phyloP scores from a whole-genome alignment of 2,113 vertebrate genomes.

The Microcebus griseorufus region DNA sequence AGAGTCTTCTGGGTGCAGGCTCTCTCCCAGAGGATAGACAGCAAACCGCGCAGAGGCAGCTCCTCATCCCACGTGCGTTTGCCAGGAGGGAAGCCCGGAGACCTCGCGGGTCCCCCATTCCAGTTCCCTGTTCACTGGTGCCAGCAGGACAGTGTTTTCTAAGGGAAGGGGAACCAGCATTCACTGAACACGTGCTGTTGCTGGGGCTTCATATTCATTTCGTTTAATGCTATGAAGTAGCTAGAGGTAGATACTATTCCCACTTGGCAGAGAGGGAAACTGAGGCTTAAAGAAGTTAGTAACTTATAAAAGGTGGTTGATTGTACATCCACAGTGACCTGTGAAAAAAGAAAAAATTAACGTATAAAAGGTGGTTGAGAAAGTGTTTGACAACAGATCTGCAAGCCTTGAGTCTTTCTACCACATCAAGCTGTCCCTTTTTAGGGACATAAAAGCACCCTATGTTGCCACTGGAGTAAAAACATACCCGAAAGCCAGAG shows the following conservation, averaged over 20 bases:
- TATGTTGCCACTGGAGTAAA: not conserved
- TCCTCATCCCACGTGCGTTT: rapidly evolving
- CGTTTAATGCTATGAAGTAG: not conserved
- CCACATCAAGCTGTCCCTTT: not conserved
- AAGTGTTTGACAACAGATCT: not conserved
- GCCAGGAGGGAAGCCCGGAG: not conserved
- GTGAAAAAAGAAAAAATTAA: too few species aligned
- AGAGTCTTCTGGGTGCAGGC: too few species aligned
- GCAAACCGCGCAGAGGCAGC: not conserved
- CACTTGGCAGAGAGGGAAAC: not conserved
- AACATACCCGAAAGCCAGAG: not conserved
- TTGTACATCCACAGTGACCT: too few species aligned
- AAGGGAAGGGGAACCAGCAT: too few species aligned
- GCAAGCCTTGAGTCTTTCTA: not conserved
- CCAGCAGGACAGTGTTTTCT: not conserved
- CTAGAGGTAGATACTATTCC: too few species aligned
- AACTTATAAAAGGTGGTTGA: not conserved
- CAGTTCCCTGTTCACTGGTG: too few species aligned
- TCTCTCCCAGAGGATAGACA: not conserved
- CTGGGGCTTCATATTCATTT: not conserved
- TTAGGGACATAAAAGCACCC: not conserved
- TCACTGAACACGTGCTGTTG: rapidly evolving
- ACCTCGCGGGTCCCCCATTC: not conserved
- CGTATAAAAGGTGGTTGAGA: too few species aligned
- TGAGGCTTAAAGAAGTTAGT: not conserved